These are phyloP conservation scores for Amaurobius ferox DNA, from an alignment of 2,888 invertebrate genomes.

Conservation along the genomic window DNA sequence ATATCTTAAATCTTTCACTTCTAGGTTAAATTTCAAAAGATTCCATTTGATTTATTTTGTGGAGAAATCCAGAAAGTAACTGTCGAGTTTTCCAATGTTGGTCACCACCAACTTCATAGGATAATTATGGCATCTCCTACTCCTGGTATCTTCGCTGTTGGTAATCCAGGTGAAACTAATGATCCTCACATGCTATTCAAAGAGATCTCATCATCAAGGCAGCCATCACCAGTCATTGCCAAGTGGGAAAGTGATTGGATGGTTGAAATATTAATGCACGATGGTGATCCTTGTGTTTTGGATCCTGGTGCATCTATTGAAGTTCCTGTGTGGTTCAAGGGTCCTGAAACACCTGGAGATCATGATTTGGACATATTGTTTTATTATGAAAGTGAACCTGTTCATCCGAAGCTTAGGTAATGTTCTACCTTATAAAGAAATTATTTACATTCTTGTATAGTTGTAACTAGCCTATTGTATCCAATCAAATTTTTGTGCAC, in stretches of 20 bases:
- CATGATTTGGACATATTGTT: constrained; percentile 84
- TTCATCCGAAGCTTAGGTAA: constrained; percentile 60
- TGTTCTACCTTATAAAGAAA: no score
- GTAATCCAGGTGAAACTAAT: constrained; percentile 74
- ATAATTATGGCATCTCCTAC: constrained; percentile 83
- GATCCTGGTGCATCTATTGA: constrained; percentile 80
- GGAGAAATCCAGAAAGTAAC: constrained; percentile 85
- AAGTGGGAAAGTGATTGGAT: constrained; percentile 74
- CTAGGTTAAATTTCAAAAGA: constrained; percentile 85
- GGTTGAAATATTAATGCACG: constrained; percentile 74
- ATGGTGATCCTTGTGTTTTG: constrained; percentile 77
- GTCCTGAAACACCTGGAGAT: constrained; percentile 83
- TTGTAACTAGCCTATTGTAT: no score
- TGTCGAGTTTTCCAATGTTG: constrained; percentile 84
- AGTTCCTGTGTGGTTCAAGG: constrained; percentile 84
- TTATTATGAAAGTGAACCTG: constrained; percentile 83
- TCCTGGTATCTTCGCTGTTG: constrained; percentile 83
- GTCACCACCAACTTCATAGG: constrained; percentile 74
- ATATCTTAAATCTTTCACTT: no score
- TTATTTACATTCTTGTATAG: no score
- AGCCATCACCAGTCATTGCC: constrained; percentile 64
- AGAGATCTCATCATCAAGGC: constrained; percentile 33
- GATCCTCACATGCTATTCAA: constrained; percentile 32
- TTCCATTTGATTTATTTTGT: constrained; percentile 83
- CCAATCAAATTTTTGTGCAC: no score